Percentiles rank a stretch among this genome's conserved stretches.
phyloP scores from a whole-genome alignment of 2,888 invertebrate species.

The Ditula angustiorana region DNA sequence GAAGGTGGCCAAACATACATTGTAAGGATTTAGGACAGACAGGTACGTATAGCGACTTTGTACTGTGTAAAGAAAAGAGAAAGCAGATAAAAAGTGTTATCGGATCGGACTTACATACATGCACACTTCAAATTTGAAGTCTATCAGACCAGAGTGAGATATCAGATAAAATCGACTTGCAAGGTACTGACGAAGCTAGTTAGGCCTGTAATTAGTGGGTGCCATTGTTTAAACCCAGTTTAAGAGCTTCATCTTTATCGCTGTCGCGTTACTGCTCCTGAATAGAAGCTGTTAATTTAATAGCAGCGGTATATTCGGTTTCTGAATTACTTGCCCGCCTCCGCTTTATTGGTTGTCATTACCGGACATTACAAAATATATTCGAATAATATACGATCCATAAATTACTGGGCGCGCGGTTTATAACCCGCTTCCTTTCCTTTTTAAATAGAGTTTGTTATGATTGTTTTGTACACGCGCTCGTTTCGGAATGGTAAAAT shows the following conservation, averaged over 20 bases:
- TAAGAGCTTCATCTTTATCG: not conserved
- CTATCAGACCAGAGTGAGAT: too few relatives aligned
- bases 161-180: too few relatives aligned
- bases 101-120: too few relatives aligned
- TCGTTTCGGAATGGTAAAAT: slow-evolving; percentile 31
- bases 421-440: slow-evolving; percentile 43
- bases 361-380: slow-evolving; percentile 51
- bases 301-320: slow-evolving; percentile 54
- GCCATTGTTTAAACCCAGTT: not conserved
- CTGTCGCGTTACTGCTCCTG: slow-evolving; percentile 32
- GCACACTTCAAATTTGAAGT: too few relatives aligned
- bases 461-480: slow-evolving; percentile 33
- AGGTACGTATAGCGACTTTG: too few relatives aligned
- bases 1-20: too few relatives aligned
- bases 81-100: too few relatives aligned
- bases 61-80: too few relatives aligned
- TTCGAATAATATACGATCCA: slow-evolving; percentile 46
- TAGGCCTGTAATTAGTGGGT: too few relatives aligned
- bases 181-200: too few relatives aligned
- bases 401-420: slow-evolving; percentile 46
- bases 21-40: too few relatives aligned
- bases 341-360: slow-evolving; percentile 63
- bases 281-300: slow-evolving; percentile 65
- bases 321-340: slow-evolving; percentile 53
- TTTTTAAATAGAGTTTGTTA: slow-evolving; percentile 34